Percentiles rank a stretch among this genome's conserved stretches.
phyloP scores from a whole-genome alignment of 2,113 vertebrate species.

The Oreocharis arfaki region DNA sequence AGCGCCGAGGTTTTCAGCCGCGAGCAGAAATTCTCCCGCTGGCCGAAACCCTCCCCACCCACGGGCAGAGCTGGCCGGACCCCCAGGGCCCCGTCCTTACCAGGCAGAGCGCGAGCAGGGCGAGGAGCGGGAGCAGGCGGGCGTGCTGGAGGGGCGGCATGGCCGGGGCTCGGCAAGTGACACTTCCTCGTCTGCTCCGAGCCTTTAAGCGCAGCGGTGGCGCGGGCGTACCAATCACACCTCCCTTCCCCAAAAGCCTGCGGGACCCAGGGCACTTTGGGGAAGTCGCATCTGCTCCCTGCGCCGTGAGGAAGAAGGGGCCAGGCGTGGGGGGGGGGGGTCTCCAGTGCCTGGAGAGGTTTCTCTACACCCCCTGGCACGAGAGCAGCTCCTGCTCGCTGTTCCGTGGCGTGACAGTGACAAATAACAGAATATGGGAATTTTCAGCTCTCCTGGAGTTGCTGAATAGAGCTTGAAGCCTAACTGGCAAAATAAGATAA shows the following conservation, averaged over 20 bases:
- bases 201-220: not conserved
- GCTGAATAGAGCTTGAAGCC: not conserved
- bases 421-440: accelerated
- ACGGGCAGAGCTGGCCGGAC: accelerated
- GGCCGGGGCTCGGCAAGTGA: accelerated
- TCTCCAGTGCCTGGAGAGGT: not conserved
- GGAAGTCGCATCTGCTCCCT: accelerated
- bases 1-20: accelerated
- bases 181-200: not conserved
- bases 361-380: accelerated
- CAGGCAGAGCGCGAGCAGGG: not conserved
- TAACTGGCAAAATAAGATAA: not conserved
- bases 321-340: accelerated
- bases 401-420: accelerated
- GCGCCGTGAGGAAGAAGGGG: accelerated
- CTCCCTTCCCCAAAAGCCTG: not conserved
- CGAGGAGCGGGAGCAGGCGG: not conserved
- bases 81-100: not conserved
- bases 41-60: not conserved
- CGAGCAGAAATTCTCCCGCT: not conserved
- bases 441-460: not conserved
- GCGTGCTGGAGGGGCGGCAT: not conserved
- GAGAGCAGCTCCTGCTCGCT: not conserved
- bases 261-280: accelerated
- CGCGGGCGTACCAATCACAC: not conserved